phyloP scores from a whole-genome alignment of 2,797 vertebrate genomes.

The Rachycentron canadum region DNA sequence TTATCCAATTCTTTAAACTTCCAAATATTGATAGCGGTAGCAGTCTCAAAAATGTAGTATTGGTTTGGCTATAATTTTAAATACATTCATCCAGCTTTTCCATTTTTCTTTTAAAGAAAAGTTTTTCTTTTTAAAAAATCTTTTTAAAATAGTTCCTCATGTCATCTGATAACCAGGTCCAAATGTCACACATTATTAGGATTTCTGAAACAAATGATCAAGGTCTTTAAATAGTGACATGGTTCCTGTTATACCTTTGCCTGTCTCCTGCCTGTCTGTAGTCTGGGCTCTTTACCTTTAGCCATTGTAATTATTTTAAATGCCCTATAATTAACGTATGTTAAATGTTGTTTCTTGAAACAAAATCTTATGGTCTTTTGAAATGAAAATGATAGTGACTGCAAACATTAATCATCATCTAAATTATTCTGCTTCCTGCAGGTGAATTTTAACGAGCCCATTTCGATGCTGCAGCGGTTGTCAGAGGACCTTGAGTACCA shows the following conservation, averaged over 20 bases:
- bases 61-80: background rate
- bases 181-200: background rate
- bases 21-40: background rate
- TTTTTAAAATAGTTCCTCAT: background rate
- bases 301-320: no score
- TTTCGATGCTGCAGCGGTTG: conserved; percentile 97
- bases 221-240: background rate
- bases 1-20: no score
- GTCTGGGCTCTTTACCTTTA: background rate
- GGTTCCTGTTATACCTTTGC: no score
- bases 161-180: background rate
- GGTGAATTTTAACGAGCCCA: conserved; percentile 98
- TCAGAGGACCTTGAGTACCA: conserved; percentile 97
- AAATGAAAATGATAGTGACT: background rate
- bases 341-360: no score
- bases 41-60: background rate
- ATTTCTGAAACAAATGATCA: no score
- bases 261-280: background rate
- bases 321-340: background rate
- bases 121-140: background rate
- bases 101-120: background rate
- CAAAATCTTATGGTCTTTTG: background rate
- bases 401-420: background rate
- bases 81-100: background rate
- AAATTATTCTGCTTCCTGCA: conserved; percentile 52